These are phyloP conservation scores for Eumaeus atala DNA, from an alignment of 1,140 invertebrate species.

Conservation along the genomic window DNA sequence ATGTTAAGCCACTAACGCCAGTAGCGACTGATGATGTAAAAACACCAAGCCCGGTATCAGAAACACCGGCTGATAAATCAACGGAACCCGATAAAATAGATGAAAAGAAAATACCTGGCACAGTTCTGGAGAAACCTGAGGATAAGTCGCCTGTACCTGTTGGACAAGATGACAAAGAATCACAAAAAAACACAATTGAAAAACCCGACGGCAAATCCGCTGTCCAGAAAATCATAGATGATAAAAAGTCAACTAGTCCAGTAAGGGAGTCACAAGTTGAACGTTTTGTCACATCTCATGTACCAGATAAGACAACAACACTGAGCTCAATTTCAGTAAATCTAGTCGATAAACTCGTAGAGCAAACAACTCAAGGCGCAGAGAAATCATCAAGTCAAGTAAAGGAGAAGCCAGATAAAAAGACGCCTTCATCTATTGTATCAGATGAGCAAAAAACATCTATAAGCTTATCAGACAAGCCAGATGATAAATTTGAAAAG, in stretches of 20 bases:
- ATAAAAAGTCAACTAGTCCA: not conserved
- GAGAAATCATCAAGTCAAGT: too few relatives aligned
- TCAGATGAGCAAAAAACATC: not conserved
- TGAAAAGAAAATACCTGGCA: too few relatives aligned
- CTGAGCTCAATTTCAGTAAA: not conserved
- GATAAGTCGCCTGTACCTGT: too few relatives aligned
- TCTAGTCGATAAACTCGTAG: not conserved
- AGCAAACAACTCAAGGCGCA: too few relatives aligned
- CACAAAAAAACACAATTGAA: not conserved
- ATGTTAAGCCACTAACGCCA: too few relatives aligned
- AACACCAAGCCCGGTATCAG: too few relatives aligned
- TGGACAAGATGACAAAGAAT: conserved; percentile 9
- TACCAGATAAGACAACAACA: not conserved
- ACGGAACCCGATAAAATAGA: too few relatives aligned
- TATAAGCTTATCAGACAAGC: not conserved
- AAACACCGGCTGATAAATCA: too few relatives aligned
- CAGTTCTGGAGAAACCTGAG: too few relatives aligned
- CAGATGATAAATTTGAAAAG: too few relatives aligned
- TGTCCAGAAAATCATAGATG: conserved; percentile 1
- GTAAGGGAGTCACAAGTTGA: not conserved
- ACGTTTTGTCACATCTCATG: not conserved
- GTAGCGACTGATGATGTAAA: too few relatives aligned
- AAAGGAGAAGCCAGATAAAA: not conserved
- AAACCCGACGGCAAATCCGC: conserved; percentile 18
- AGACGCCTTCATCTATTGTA: not conserved